Base-by-base conservation (phyloP, 2,888 invertebrate genomes). In the Nemoura dubitans region DNA sequence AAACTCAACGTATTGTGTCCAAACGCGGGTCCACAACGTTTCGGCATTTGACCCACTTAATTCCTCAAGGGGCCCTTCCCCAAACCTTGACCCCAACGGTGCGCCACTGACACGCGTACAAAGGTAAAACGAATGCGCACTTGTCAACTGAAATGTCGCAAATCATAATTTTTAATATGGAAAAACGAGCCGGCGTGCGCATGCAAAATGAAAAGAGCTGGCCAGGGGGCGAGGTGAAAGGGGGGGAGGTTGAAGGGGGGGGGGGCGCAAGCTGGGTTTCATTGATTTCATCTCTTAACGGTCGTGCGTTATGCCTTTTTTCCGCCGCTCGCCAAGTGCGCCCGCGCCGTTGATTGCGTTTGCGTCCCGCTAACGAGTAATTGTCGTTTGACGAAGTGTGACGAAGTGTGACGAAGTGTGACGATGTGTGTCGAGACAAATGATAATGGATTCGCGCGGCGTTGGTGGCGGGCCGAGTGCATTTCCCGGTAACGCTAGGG, bases 161-260 rank as follows among this genome's bases (percentile, higher is more conserved):
- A 59, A 59, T 59, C 59, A 59, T 59, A 59, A 59, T 59, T 59
- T 59, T 59, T 59, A 59, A 59, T 59, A 59, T 59, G 59, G 59
- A 59, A 59, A 59, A 59, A 14, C 59, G 59, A 59, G 59, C 21
- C 59, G 16, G 16, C 14, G 16, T 10, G 36, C 10, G 36, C 36
- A 3, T 3, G 16, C 21, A 14, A 59, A 59, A 59, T 59, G 59
- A 21, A 59, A 59, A 10, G 59, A 59, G 21, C 59, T 10, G 16
- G 59, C 59, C 59, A 36, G 21, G 21, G 59, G 59, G 59, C 10
- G n/a, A n/a, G n/a, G 36, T 36, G 36, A 3, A 36, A 21, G 59
- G 16, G 10, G 10, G 16, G 21, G 59, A 14, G 59, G 59, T 7
- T 59, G 16, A 21, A 21, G 59, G 59, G 21, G 14, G 2, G 59